These are phyloP conservation scores for Pterostichus niger DNA, from an alignment of 2,888 invertebrate species.

Conservation along the genomic window DNA sequence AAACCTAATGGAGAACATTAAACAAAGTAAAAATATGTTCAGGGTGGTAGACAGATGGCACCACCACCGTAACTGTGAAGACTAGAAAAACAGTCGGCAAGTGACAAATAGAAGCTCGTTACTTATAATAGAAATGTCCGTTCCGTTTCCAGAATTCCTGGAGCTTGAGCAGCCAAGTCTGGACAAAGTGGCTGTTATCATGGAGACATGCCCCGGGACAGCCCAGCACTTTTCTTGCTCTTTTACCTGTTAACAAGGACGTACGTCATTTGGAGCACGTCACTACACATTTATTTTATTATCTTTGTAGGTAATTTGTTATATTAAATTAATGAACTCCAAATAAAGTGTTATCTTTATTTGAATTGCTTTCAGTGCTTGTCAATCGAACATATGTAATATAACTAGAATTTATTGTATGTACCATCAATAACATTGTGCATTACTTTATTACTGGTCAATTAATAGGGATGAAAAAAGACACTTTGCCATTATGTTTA, in stretches of 20 bases:
- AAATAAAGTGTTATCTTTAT: too few relatives aligned
- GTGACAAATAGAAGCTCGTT: slow-evolving; percentile 29
- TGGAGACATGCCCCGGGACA: slow-evolving; percentile 1
- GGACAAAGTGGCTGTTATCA: slow-evolving; percentile 33
- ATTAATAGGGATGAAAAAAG: too few relatives aligned
- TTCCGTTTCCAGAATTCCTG: slow-evolving; percentile 1
- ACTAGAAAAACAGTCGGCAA: slow-evolving; percentile 26
- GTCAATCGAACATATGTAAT: too few relatives aligned
- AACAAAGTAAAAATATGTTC: slow-evolving; percentile 31
- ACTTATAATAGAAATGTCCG: slow-evolving; percentile 38
- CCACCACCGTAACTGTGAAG: slow-evolving; percentile 1
- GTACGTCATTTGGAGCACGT: neutral
- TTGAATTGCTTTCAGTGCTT: too few relatives aligned
- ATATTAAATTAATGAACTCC: too few relatives aligned
- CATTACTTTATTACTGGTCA: too few relatives aligned
- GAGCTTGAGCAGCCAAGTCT: neutral
- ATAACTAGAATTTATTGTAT: too few relatives aligned
- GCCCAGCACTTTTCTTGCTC: neutral
- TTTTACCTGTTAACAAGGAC: slow-evolving; percentile 21
- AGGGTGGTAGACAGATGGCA: too few relatives aligned
- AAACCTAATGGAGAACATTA: slow-evolving; percentile 19
- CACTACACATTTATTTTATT: too few relatives aligned
- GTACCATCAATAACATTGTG: too few relatives aligned
- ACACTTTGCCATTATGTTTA: too few relatives aligned
- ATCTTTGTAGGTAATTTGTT: too few relatives aligned